Percentiles rank a stretch among this genome's conserved stretches.
Evolutionary conservation across 1,140 invertebrate genomes (phyloP).

Genomic region (Parapsyche elsis): DNA sequence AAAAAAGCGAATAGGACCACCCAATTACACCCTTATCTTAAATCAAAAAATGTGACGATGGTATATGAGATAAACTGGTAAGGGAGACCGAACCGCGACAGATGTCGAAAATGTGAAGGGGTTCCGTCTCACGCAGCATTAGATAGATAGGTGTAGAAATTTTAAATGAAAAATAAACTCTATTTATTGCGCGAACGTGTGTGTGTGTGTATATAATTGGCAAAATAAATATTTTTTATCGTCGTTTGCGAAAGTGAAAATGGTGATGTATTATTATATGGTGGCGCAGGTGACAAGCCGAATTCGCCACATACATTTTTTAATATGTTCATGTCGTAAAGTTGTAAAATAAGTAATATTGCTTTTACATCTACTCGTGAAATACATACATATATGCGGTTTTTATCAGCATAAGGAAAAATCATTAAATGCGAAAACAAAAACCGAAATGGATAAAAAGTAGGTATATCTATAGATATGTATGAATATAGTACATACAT

Average conservation of each 20-base stretch:
- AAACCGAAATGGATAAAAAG: background rate
- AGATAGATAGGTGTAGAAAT: too few species aligned
- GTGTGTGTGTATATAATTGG: too few species aligned
- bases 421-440: constrained; percentile 14
- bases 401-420: constrained; percentile 14
- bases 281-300: constrained; percentile 52
- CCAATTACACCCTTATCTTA: constrained; percentile 27
- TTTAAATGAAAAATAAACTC: too few species aligned
- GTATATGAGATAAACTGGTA: constrained; percentile 18
- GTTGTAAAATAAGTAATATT: constrained; percentile 53
- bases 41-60: constrained; percentile 26
- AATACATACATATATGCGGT: background rate
- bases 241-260: constrained; percentile 7
- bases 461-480: constrained; percentile 8
- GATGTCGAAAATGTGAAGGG: constrained; percentile 2
- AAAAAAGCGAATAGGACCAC: constrained; percentile 6
- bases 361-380: constrained; percentile 40
- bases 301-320: constrained; percentile 51
- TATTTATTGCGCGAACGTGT: too few species aligned
- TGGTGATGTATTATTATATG: constrained; percentile 43
- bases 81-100: background rate
- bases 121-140: background rate
- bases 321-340: constrained; percentile 50
- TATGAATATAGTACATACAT: too few species aligned
- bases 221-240: too few species aligned